phyloP scores from a whole-genome alignment of 2,888 invertebrate genomes.

The Tipula unca region DNA sequence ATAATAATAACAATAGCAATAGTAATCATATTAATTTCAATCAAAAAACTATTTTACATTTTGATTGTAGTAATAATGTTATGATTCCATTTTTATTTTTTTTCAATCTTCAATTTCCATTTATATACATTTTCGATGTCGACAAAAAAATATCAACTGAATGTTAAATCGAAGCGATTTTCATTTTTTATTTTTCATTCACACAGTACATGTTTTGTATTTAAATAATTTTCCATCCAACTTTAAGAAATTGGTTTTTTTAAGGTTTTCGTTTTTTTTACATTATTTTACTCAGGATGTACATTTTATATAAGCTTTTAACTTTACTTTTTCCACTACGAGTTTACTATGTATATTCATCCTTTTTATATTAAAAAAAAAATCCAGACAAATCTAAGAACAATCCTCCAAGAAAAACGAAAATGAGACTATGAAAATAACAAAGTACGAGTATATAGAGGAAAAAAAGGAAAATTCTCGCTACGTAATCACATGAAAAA shows the following conservation, averaged over 20 bases:
- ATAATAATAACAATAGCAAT: not conserved
- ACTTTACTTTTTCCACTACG: not conserved
- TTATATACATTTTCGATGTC: not conserved
- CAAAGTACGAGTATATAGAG: not conserved
- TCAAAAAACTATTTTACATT: not conserved
- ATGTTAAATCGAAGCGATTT: not conserved
- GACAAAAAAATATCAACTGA: not conserved
- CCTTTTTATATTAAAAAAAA: constrained; percentile 1
- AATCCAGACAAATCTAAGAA: not conserved
- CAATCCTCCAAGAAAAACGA: not conserved
- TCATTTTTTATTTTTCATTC: not conserved
- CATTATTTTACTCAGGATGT: not conserved
- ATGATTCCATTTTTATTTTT: not conserved
- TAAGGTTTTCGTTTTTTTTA: not conserved
- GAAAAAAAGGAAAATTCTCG: not conserved
- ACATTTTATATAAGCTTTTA: not conserved
- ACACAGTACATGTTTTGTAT: not conserved
- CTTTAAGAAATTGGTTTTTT: not conserved
- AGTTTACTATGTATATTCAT: not conserved
- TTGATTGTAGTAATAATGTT: not conserved
- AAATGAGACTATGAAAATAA: not conserved
- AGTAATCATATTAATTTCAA: not conserved
- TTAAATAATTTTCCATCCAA: not conserved
- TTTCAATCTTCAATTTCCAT: not conserved
- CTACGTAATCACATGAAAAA: not conserved